Evolutionary conservation across 2,113 vertebrate genomes (phyloP).

Genomic region (Dissostichus mawsoni): DNA sequence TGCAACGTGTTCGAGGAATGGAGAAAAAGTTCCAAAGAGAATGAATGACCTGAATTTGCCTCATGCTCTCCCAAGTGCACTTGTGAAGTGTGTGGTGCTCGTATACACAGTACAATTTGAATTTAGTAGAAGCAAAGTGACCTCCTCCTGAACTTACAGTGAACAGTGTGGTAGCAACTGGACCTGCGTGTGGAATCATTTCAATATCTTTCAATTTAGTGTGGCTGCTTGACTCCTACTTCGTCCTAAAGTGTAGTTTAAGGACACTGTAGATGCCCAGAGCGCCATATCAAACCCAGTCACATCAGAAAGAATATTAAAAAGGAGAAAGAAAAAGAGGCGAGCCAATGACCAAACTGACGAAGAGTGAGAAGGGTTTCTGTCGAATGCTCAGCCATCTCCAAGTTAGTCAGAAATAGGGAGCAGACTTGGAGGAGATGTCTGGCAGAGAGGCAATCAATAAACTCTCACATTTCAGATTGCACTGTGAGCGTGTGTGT

Average conservation of each 20-base stretch:
- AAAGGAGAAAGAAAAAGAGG: slow-evolving; percentile 19
- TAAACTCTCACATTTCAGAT: slow-evolving; percentile 68
- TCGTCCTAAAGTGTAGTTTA: slow-evolving; percentile 13
- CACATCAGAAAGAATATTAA: slow-evolving; percentile 22
- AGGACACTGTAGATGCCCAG: slow-evolving; percentile 1
- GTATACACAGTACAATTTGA: neutral
- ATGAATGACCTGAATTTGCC: neutral
- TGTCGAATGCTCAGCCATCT: slow-evolving; percentile 42
- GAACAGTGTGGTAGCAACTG: neutral
- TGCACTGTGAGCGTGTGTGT: slow-evolving; percentile 4
- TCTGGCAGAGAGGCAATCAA: slow-evolving; percentile 68
- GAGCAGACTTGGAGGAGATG: slow-evolving; percentile 49
- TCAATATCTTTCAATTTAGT: slow-evolving; percentile 26
- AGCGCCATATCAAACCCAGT: neutral
- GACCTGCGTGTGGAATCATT: neutral
- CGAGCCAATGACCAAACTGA: slow-evolving; percentile 35
- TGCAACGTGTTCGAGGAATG: neutral
- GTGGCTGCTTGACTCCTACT: slow-evolving; percentile 14
- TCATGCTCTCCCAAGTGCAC: neutral
- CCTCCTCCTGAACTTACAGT: slow-evolving; percentile 22
- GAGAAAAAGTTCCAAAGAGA: neutral
- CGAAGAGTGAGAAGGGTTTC: slow-evolving; percentile 31
- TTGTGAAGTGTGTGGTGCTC: slow-evolving; percentile 6
- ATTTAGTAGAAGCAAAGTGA: slow-evolving; percentile 3
- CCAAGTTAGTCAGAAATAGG: slow-evolving; percentile 61